Evolutionary conservation across 2,888 invertebrate species (phyloP).

Genomic region (Salticus scenicus): DNA sequence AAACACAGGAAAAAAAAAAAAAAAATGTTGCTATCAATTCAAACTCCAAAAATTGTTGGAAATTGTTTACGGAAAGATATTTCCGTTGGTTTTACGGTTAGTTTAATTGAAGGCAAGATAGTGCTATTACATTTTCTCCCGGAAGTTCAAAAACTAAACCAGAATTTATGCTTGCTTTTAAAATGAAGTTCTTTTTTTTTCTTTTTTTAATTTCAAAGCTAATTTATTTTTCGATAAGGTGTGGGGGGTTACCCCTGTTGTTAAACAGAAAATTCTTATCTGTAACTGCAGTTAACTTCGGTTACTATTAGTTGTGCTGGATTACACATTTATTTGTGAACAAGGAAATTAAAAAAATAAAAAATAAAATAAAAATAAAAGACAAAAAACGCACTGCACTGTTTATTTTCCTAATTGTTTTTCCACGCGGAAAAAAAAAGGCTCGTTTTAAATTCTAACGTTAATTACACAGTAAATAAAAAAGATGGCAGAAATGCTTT

Average conservation of each 20-base stretch:
- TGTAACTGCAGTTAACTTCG: neutral
- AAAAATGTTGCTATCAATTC: neutral
- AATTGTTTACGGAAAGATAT: slow-evolving; percentile 10
- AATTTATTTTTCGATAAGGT: neutral
- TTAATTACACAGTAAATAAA: no score
- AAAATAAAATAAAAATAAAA: no score
- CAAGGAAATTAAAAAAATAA: no score
- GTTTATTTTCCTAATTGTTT: no score
- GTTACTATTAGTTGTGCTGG: no score
- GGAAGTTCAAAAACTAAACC: neutral
- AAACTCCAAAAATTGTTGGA: neutral
- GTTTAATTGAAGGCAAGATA: neutral
- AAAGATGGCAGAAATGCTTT: no score
- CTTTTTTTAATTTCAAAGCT: neutral
- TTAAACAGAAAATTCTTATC: neutral
- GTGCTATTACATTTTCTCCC: neutral
- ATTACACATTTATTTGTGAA: no score
- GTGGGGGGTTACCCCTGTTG: neutral
- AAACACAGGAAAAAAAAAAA: neutral
- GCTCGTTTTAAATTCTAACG: no score
- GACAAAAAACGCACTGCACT: no score
- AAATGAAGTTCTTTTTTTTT: neutral
- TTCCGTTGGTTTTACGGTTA: neutral
- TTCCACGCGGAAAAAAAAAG: no score
- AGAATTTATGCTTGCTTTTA: neutral